Base-by-base conservation (phyloP, 1,140 invertebrate genomes). In the Aleiodes sp. region DNA sequence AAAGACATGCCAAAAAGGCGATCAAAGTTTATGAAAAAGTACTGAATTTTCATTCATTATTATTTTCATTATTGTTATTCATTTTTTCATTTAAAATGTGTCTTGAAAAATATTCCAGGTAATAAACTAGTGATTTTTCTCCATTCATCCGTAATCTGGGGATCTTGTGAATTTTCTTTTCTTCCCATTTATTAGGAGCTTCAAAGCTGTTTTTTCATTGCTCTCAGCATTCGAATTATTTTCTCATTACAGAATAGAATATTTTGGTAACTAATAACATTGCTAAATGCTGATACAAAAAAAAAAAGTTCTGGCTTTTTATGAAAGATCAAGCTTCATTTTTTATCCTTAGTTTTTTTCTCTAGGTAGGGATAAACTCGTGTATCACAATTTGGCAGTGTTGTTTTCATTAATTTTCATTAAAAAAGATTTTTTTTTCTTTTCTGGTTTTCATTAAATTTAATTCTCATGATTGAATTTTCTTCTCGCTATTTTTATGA, bases 351-450 rank as follows among this genome's bases (percentile, higher is more conserved):
- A 8, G n/a, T 41, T 43, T 35, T 57, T 61, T 60, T 37, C 35
- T 57, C 24, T 77, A 78, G 79, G 77, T 83, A 79, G 79, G 76
- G 77, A 16, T 62, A 46, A 68, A 62, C 74, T 74, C 72, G 67
- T 79, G 70, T 84, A 84, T 84, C 83, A 85, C 82, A 85, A 82
- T 83, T 83, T 85, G 82, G 82, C 82, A 84, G 82, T 85, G 82
- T 83, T 73, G 68, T 75, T 72, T 74, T 72, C 65, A 71, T 64
- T 70, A 65, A 63, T 65, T 73, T 70, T 31, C 65, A 19, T 68
- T 63, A 6, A 19, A 19, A 19, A 46, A 59, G 24, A 37, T 66
- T 7, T 28, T 61, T 72, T 71, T 56, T 68, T 26, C 21, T 61
- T 19, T 72, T 31, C 26, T n/a, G n/a, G n/a, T n/a, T n/a, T n/a